Evolutionary conservation across 2,797 vertebrate genomes (phyloP).

Genomic region (Micromesistius poutassou): DNA sequence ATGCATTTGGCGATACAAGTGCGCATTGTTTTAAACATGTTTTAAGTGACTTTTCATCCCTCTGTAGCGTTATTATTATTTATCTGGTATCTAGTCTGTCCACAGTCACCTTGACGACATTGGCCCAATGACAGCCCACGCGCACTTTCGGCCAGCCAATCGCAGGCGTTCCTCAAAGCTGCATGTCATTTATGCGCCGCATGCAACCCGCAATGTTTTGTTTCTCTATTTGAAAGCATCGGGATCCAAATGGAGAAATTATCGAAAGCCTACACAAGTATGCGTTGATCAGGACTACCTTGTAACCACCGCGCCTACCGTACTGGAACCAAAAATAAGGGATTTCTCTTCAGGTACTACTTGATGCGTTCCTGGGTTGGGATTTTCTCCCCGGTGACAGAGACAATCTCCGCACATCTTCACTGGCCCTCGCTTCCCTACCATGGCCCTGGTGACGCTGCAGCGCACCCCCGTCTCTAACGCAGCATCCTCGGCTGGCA

Average conservation of each 20-base stretch:
- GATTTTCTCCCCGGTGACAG: constrained; percentile 71
- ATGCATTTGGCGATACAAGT: too few relatives aligned
- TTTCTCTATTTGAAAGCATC: constrained; percentile 45
- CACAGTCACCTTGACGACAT: constrained; percentile 76
- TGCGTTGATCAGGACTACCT: constrained; percentile 9
- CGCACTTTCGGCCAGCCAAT: constrained; percentile 72
- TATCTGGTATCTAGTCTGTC: constrained; percentile 62
- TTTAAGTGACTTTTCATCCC: background rate
- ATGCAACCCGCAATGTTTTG: constrained; percentile 61
- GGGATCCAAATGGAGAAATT: constrained; percentile 22
- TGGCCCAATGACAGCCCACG: constrained; percentile 72
- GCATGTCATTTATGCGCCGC: constrained; percentile 62
- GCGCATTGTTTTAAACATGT: too few relatives aligned
- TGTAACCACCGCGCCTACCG: constrained; percentile 46
- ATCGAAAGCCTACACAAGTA: constrained; percentile 5
- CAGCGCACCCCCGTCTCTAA: constrained; percentile 94
- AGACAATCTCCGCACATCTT: constrained; percentile 62
- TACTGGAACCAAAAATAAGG: background rate
- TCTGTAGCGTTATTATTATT: constrained; percentile 17
- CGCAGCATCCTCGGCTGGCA: constrained; percentile 82
- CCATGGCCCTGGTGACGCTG: constrained; percentile 92
- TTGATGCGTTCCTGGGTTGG: constrained; percentile 65
- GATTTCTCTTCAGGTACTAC: constrained; percentile 34
- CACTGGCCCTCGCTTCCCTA: constrained; percentile 16
- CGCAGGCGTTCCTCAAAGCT: constrained; percentile 51